Conservation (phyloP, 53 echinoderm and acorn worm genomes). For the Hippasteria phrygiana region DNA sequence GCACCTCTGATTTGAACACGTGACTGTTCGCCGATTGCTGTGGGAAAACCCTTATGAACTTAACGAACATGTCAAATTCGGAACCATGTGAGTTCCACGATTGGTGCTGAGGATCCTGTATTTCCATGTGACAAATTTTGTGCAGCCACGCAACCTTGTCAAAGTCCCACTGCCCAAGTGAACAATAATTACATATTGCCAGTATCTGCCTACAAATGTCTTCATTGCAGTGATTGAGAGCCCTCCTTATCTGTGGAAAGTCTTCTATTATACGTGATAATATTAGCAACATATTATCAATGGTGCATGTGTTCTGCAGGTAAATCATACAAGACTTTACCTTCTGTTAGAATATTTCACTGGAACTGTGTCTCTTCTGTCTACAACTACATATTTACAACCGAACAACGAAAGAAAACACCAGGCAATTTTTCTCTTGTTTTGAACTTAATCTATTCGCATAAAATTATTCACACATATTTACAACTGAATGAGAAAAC, state of each 20-base stretch:
- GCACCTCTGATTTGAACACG: constrained; percentile 31
- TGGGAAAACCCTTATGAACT: constrained; percentile 45
- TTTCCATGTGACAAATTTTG: neutral
- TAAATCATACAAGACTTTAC: no score
- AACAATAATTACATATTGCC: constrained; percentile 15
- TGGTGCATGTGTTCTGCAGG: constrained; percentile 25
- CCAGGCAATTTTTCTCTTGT: no score
- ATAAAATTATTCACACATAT: no score
- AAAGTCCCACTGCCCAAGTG: constrained; percentile 19
- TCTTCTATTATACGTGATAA: neutral
- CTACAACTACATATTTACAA: no score
- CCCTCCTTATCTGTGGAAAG: neutral
- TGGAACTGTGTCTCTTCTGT: no score
- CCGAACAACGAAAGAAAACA: no score
- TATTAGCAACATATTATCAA: constrained; percentile 28
- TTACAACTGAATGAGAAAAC: no score
- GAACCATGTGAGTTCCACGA: constrained; percentile 36
- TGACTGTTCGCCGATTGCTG: constrained; percentile 9
- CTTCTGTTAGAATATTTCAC: no score
- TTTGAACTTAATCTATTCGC: no score
- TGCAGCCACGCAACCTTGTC: constrained; percentile 19
- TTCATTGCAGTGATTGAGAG: neutral
- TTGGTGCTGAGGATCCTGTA: constrained; percentile 7
- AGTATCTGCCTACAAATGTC: neutral
- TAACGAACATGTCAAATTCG: constrained; percentile 57